Base-by-base conservation (phyloP, 2,797 vertebrate genomes). In the Betta splendens region DNA sequence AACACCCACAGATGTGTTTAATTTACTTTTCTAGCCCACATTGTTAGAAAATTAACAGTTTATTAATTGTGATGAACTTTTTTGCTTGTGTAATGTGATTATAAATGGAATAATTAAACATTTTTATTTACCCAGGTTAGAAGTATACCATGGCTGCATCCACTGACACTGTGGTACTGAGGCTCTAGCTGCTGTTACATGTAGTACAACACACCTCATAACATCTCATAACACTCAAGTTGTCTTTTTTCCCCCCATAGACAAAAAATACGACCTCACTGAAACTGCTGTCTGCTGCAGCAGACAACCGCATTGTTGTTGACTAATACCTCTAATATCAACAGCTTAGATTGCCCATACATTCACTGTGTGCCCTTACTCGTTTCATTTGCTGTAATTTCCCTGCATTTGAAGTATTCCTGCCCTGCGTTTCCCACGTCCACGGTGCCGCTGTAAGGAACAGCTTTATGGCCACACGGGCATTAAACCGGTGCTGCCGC, bases 241-340 rank as follows among this genome's bases (percentile, higher is more conserved):
- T 25, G 9, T 31, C 9, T 31, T 31, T 9, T 49, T 33, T 17
- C n/a, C 21, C 29, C 11, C 23, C 47, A 31, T 5, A 10, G 7
- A 13, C 37, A n/a, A 51, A 55, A 56, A 18, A 40, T 21, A 42
- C 16, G 17, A 17, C 55, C 28, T 26, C 6, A 22, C 2, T 55
- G 5, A 4, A 29, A 18, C 18, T 18, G 22, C 32, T 22, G 37
- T n/a, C n/a, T n/a, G 2, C 12, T 61, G 10, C 22, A 10, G n/a
- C 18, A 44, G 11, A 20, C 5, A 44, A 47, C 17, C 9, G 17
- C 17, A 23, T 32, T 52, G 25, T 26, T 45, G 28, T 57, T 56
- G 33, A 64, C 12, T 45, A 29, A 35, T 58, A 31, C 36, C 26
- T 48, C 11, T 38, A 45, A 46, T 62, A 62, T 38, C 18, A 31